phyloP scores from a whole-genome alignment of 2,888 invertebrate genomes.

The Adelognathus sp. region DNA sequence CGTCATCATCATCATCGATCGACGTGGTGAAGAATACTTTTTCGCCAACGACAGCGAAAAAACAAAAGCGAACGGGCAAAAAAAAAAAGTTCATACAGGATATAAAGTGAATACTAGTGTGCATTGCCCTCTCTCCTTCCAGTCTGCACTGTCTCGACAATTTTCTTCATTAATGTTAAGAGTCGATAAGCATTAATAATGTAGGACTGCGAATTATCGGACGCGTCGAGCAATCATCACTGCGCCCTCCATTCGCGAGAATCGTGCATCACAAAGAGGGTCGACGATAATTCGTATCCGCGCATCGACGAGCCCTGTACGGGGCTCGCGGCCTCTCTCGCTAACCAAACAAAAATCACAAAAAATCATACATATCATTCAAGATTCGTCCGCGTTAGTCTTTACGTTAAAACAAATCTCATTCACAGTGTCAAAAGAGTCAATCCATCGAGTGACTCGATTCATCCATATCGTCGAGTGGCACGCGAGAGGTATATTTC shows the following conservation, averaged over 20 bases:
- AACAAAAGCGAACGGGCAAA: slow-evolving; percentile 34
- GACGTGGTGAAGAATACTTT: background rate
- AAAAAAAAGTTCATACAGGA: background rate
- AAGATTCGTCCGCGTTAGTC: background rate
- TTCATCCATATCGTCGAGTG: background rate
- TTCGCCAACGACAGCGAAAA: slow-evolving; percentile 25
- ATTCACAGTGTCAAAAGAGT: background rate
- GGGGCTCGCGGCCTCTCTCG: background rate
- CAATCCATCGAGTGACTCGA: background rate
- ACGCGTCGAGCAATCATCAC: background rate
- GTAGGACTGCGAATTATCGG: slow-evolving; percentile 16
- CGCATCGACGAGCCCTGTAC: background rate
- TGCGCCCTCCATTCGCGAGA: background rate
- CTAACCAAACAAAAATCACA: background rate
- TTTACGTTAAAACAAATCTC: background rate
- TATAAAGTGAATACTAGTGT: slow-evolving; percentile 43
- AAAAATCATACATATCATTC: too few species aligned
- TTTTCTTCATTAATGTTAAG: background rate
- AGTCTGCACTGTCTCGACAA: background rate
- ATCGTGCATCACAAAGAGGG: background rate
- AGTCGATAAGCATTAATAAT: slow-evolving; percentile 11
- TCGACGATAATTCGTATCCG: background rate
- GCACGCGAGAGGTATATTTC: background rate
- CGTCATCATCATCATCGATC: slow-evolving; percentile 21
- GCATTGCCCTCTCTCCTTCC: background rate